Evolutionary conservation across 1,140 invertebrate genomes (phyloP), one percentile per base, ranked within the genome.

Genomic region (Steinernema khuongi): DNA sequence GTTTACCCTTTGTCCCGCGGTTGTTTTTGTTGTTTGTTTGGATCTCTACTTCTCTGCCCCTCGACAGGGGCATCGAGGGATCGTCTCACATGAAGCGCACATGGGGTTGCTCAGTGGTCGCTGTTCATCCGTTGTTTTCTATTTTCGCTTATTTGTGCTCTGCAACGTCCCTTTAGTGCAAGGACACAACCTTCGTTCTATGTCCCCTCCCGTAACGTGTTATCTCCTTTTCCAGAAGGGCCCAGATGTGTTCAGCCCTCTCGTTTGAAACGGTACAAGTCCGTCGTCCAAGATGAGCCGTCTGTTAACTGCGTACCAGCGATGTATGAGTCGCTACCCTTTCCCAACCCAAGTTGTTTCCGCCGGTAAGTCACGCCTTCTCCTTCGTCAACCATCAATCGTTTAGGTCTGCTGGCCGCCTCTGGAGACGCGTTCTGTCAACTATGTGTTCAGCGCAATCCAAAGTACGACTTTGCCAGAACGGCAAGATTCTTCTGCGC

Each of bases 61-160:
- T n/a, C n/a, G n/a, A n/a, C n/a, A n/a, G n/a, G n/a, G n/a, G n/a
- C n/a, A n/a, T n/a, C n/a, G n/a, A n/a, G n/a, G n/a, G n/a, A 41
- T 41, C n/a, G 7, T 41, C 14, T 60, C 50, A 60, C 19, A 60
- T 60, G 50, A 60, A 60, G 2, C 4, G 4, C 50, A 60, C 50
- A 60, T 60, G 50, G 19, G 50, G 4, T 14, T 11, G 50, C 14
- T 14, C 50, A 41, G 7, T 41, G 36, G 36, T n/a, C 36, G 36
- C n/a, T 41, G 36, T 41, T 41, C n/a, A 41, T 41, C 36, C 36
- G 50, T 22, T 60, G 50, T 60, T 7, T 60, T 60, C 50, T 60
- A 11, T 60, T 60, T 60, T 41, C 36, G 36, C 36, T n/a, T 60
- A 22, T 60, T 60, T 60, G 50, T 60, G 50, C 26, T 60, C 19